Evolutionary conservation across 2,888 invertebrate species (phyloP).

Genomic region (Rhorus exstirpatorius): DNA sequence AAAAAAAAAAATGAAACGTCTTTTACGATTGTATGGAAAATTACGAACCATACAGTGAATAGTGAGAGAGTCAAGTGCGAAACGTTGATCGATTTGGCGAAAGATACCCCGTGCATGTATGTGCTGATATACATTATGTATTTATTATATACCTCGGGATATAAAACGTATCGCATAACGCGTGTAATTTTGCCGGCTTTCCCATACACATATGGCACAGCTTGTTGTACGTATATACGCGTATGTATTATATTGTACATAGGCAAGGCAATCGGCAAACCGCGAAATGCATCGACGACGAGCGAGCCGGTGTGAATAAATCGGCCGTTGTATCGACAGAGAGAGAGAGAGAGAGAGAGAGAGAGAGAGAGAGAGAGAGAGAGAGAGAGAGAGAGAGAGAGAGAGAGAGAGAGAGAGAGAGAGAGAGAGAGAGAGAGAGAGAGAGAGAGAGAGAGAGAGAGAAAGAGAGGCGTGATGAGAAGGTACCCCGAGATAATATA

Average conservation of each 20-base stretch:
- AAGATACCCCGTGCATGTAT: not conserved
- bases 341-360: no score
- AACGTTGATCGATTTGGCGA: not conserved
- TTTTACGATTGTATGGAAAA: no score
- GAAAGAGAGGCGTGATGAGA: slow-evolving; percentile 32
- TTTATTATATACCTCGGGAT: slow-evolving; percentile 39
- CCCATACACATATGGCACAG: not conserved
- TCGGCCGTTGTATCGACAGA: slow-evolving; percentile 46
- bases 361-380: no score
- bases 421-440: no score
- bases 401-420: no score
- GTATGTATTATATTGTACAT: not conserved
- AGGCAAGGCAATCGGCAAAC: slow-evolving; percentile 54
- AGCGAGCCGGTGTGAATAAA: slow-evolving; percentile 51
- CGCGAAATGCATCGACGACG: slow-evolving; percentile 67
- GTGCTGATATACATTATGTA: not conserved
- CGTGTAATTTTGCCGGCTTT: slow-evolving; percentile 42
- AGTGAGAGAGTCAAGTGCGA: no score
- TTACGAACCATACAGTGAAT: no score
- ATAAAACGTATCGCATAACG: slow-evolving; percentile 51
- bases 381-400: no score
- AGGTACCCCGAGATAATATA: slow-evolving; percentile 39
- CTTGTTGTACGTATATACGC: not conserved
- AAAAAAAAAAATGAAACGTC: no score
- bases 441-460: no score